phyloP scores from a whole-genome alignment of 1,140 invertebrate genomes.

The Stenopsyche tienmushanensis region DNA sequence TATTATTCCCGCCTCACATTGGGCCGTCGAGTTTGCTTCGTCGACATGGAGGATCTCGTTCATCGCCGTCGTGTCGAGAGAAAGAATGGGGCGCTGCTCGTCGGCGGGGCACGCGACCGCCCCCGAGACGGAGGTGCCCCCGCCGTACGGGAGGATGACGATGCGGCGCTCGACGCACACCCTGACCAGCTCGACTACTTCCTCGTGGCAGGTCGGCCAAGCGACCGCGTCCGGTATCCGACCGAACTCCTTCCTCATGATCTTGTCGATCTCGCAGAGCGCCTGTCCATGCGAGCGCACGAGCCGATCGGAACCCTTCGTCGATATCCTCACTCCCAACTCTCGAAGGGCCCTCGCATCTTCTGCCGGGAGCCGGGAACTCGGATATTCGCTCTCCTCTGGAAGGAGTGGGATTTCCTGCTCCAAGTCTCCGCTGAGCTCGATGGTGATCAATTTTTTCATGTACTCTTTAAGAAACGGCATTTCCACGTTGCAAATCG shows the following conservation, averaged over 20 bases:
- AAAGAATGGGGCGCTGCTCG: slow-evolving; percentile 83
- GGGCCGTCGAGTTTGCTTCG: slow-evolving; percentile 69
- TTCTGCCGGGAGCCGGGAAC: slow-evolving; percentile 57
- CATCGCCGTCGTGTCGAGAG: slow-evolving; percentile 94
- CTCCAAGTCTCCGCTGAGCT: slow-evolving; percentile 49
- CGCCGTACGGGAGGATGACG: slow-evolving; percentile 92
- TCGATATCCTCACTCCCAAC: slow-evolving; percentile 60
- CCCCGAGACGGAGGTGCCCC: slow-evolving; percentile 93
- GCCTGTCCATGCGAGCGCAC: slow-evolving; percentile 93
- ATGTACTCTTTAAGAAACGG: slow-evolving; percentile 84
- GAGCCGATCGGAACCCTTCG: slow-evolving; percentile 78
- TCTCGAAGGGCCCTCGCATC: slow-evolving; percentile 32
- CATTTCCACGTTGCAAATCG: slow-evolving; percentile 74
- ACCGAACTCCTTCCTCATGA: slow-evolving; percentile 70
- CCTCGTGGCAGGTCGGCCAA: slow-evolving; percentile 84
- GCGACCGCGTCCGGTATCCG: slow-evolving; percentile 92
- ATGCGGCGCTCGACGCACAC: slow-evolving; percentile 73
- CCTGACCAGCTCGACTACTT: slow-evolving; percentile 76
- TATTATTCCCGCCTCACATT: slow-evolving; percentile 87
- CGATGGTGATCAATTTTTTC: slow-evolving; percentile 67
- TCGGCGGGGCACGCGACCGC: slow-evolving; percentile 81
- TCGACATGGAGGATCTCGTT: slow-evolving; percentile 96
- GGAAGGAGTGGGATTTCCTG: slow-evolving; percentile 56
- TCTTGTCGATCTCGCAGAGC: slow-evolving; percentile 80
- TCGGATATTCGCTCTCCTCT: slow-evolving; percentile 51